Base-by-base conservation (phyloP, 92 coral and sea anemone genomes). In the Meandrina meandrites region DNA sequence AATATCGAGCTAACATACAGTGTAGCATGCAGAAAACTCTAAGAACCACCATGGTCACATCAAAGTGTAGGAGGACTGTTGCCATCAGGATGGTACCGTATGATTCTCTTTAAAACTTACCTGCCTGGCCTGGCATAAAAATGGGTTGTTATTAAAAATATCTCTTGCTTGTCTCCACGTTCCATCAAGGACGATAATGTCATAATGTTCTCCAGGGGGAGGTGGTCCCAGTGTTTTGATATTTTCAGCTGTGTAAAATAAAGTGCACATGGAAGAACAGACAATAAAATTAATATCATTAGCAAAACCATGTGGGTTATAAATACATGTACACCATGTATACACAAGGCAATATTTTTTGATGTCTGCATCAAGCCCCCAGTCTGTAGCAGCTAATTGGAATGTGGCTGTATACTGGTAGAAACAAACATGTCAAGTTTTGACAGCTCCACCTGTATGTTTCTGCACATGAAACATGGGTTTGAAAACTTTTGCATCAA, bases 151-250 rank as follows among this genome's bases (percentile, higher is more conserved):
- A 73, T 88, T 86, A 80, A 90, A 92, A 28, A 97, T 93, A 50
- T 88, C 88, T 56, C 77, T 97, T 53, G 98, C 99, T 80, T 97
- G 99, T 72, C 98, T 64, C 99, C 99, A 97, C 57, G 99, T 97
- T 1, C 99, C 99, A 87, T 97, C 99, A 28, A 92, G 94, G 30
- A 93, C 98, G 82, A 97, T 92, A 40, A 97, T 88, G 75, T 97
- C 93, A 60, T 87, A 97, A 15, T 88, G 81, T 58, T 78, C 83
- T 67, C 86, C 73, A 0, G 90, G 81, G 10, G 80, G 62, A 35
- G 81, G 88, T 47, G 78, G 21, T 19, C 18, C 90, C 24, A 94
- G 60, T 51, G 86, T 77, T 27, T 72, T 87, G 36, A 94, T 77
- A 80, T 94, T 91, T 85, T 69, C 88, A 88, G 96, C 96, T 93